These are phyloP conservation scores for Adelphocoris suturalis DNA, from an alignment of 2,888 invertebrate genomes.

Conservation along the genomic window DNA sequence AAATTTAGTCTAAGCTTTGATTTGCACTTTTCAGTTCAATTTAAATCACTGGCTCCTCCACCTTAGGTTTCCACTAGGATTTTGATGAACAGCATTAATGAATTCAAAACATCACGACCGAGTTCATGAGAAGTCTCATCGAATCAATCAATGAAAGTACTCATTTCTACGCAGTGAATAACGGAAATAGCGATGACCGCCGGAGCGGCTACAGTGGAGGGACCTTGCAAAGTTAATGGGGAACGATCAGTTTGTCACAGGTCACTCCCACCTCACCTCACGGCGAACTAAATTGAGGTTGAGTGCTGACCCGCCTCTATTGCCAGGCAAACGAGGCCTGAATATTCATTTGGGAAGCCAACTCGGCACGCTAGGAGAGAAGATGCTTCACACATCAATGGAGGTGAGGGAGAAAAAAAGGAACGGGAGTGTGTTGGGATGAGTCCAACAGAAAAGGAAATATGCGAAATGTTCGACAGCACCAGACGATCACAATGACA, in stretches of 20 bases:
- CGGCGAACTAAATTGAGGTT: slow-evolving; percentile 56
- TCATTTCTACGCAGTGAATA: neutral
- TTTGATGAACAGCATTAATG: too few species aligned
- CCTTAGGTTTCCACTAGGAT: too few species aligned
- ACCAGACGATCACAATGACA: neutral
- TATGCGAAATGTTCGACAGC: neutral
- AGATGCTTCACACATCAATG: neutral
- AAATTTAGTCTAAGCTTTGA: too few species aligned
- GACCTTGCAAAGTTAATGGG: slow-evolving; percentile 38
- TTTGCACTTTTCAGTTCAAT: too few species aligned
- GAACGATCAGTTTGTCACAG: slow-evolving; percentile 55
- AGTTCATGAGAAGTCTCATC: too few species aligned
- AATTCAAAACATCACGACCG: too few species aligned
- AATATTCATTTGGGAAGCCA: slow-evolving; percentile 56
- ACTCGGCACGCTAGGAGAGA: neutral
- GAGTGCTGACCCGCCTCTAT: slow-evolving; percentile 59
- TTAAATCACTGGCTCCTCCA: too few species aligned
- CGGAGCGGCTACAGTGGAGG: neutral
- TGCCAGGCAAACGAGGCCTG: slow-evolving; percentile 32
- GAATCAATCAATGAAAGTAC: too few species aligned
- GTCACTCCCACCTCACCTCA: slow-evolving; percentile 49
- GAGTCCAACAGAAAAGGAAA: neutral
- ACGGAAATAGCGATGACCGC: slow-evolving; percentile 22
- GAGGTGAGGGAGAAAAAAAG: neutral
- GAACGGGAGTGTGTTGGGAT: neutral